Evolutionary conservation across 2,888 invertebrate genomes (phyloP).

Genomic region (Lacanobia wlatinum): DNA sequence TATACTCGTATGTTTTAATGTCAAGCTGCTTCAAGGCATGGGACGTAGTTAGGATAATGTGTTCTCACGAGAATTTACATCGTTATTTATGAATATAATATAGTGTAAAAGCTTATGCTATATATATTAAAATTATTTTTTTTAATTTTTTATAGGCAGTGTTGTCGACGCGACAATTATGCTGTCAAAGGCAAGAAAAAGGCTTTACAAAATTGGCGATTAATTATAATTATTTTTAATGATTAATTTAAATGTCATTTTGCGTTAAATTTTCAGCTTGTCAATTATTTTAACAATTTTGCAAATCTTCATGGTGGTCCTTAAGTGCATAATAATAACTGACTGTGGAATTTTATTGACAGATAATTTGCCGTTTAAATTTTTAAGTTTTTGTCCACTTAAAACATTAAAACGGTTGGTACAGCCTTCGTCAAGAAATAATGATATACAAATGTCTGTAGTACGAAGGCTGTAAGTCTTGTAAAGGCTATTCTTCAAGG

Average conservation of each 20-base stretch:
- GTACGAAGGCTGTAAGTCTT: neutral
- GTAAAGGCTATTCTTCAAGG: neutral
- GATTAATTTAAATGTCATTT: constrained; percentile 9
- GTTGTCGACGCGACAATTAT: no score
- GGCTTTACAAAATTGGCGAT: no score
- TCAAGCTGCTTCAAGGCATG: constrained; percentile 47
- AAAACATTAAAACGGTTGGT: neutral
- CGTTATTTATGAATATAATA: constrained; percentile 4
- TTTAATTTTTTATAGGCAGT: no score
- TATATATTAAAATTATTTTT: no score
- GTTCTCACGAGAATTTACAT: constrained; percentile 43
- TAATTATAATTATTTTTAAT: no score
- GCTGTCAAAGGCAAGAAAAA: no score
- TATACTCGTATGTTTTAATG: constrained; percentile 27
- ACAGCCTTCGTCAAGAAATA: neutral
- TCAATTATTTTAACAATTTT: constrained; percentile 13
- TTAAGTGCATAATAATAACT: constrained; percentile 42
- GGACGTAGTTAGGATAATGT: constrained; percentile 24
- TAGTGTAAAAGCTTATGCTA: no score
- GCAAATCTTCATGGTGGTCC: constrained; percentile 31
- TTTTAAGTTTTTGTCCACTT: constrained; percentile 9
- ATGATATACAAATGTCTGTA: neutral
- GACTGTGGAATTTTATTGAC: constrained; percentile 13
- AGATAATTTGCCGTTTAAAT: constrained; percentile 5
- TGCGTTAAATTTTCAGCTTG: constrained; percentile 1